A percentile compares a stretch with the other conserved stretches of the same genome.
Conservation (phyloP, 2,797 vertebrate genomes). For the Nothura maculosa region DNA sequence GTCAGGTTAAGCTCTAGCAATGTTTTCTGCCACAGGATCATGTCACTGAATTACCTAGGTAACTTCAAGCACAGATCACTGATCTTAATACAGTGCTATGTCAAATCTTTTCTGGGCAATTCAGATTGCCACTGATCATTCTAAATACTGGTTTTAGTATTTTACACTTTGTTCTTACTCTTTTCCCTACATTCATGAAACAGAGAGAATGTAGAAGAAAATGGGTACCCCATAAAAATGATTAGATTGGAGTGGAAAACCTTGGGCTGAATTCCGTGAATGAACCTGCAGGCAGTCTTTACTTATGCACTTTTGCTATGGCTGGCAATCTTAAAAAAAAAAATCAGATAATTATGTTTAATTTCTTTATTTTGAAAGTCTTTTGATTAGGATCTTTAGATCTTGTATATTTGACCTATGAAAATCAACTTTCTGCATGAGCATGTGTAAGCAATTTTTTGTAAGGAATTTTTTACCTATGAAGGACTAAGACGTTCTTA, state of each 20-base stretch:
- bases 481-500: neutral
- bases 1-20: neutral
- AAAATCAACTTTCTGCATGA: neutral
- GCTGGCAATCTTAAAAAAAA: neutral
- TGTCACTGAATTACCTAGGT: neutral
- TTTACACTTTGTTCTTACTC: accelerated
- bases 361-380: neutral
- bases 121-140: neutral
- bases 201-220: neutral
- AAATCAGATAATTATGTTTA: neutral
- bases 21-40: neutral
- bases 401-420: neutral
- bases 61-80: neutral
- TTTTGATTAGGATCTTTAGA: neutral
- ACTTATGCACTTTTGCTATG: neutral
- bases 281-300: neutral
- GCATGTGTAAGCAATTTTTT: neutral
- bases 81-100: neutral
- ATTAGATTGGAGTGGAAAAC: neutral
- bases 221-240: neutral
- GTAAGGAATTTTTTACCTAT: neutral
- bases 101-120: neutral
- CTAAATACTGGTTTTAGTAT: neutral
- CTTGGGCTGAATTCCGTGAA: neutral
- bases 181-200: neutral